A percentile compares a stretch with the other conserved stretches of the same genome.
These are phyloP conservation scores for Tetranychus truncatus DNA, from an alignment of 2,888 invertebrate genomes.

Conservation along the genomic window DNA sequence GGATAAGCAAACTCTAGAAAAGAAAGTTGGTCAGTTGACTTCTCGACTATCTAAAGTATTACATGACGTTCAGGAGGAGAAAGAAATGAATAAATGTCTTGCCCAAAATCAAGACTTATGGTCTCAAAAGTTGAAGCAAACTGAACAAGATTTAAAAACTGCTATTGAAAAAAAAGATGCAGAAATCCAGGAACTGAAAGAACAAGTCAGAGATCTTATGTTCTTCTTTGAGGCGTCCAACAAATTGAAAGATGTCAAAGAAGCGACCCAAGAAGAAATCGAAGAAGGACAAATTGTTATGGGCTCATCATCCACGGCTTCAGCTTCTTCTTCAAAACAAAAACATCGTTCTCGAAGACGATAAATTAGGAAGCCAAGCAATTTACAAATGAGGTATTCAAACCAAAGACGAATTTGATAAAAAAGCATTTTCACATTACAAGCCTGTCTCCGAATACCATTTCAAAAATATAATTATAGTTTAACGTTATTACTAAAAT, in stretches of 20 bases:
- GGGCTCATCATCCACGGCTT: not conserved
- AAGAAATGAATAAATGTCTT: slow-evolving; percentile 58
- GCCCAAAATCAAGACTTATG: slow-evolving; percentile 52
- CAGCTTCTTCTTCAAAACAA: no score
- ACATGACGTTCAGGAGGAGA: slow-evolving; percentile 59
- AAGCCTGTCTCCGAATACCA: no score
- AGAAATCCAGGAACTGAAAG: slow-evolving; percentile 64
- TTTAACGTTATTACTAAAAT: no score
- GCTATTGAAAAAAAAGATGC: slow-evolving; percentile 34
- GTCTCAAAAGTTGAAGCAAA: slow-evolving; percentile 43
- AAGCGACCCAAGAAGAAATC: slow-evolving; percentile 26
- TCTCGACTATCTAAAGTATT: slow-evolving; percentile 45
- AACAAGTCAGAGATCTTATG: slow-evolving; percentile 88
- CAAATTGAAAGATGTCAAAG: slow-evolving; percentile 32
- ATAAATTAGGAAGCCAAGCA: no score
- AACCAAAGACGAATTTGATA: no score
- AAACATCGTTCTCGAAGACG: no score
- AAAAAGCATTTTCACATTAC: no score
- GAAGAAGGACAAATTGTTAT: slow-evolving; percentile 26
- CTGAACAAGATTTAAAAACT: slow-evolving; percentile 39
- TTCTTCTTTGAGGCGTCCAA: slow-evolving; percentile 79
- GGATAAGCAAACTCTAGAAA: slow-evolving; percentile 51
- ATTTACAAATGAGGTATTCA: no score
- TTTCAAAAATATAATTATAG: no score
- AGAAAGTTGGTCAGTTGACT: slow-evolving; percentile 38